Evolutionary conservation across 2,797 vertebrate genomes (phyloP).

Genomic region (Typhlichthys subterraneus): DNA sequence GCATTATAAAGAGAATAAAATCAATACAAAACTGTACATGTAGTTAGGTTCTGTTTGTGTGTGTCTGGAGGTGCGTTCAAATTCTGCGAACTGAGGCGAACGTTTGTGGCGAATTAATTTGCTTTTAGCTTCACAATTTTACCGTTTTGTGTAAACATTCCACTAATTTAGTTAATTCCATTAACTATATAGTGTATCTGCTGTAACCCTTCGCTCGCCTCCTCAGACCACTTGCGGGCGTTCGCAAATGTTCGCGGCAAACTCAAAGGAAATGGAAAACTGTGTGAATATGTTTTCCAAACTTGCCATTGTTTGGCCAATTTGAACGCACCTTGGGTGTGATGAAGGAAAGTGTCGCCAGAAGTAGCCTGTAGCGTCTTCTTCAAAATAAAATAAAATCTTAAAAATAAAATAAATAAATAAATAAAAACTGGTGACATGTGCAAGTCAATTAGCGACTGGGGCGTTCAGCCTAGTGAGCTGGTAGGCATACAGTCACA

Average conservation of each 20-base stretch:
- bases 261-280: no score
- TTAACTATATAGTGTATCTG: no score
- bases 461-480: constrained; percentile 79
- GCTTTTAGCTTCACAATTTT: no score
- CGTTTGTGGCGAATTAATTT: no score
- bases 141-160: no score
- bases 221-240: no score
- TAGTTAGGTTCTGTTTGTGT: constrained; percentile 37
- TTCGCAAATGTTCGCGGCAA: no score
- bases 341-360: constrained; percentile 19
- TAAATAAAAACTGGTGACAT: neutral
- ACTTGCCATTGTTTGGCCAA: no score
- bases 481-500: constrained; percentile 87
- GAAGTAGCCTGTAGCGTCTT: neutral
- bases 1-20: constrained; percentile 1
- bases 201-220: no score
- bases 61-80: constrained; percentile 7
- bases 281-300: no score
- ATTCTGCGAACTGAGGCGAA: no score
- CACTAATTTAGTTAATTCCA: no score
- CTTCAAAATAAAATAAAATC: neutral
- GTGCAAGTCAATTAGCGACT: neutral
- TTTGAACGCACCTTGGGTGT: neutral
- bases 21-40: constrained; percentile 32
- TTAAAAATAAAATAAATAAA: neutral